Conservation (phyloP, 2,888 invertebrate genomes). For the Ophonus ardosiacus region DNA sequence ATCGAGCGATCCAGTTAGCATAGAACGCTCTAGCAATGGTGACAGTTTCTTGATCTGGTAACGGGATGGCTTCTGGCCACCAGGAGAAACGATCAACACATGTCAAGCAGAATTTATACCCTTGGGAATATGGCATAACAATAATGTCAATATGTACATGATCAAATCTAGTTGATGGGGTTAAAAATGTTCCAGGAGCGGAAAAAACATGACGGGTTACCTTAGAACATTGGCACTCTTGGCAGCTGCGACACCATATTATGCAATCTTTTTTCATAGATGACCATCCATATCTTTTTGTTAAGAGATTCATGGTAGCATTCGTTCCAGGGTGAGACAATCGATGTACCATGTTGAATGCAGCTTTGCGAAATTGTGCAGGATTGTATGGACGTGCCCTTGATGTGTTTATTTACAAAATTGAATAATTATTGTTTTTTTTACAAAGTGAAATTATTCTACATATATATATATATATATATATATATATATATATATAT, state of each 20-base stretch:
- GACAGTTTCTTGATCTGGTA: constrained; percentile 72
- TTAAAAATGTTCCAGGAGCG: neutral
- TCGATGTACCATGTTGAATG: constrained; percentile 58
- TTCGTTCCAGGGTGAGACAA: constrained; percentile 66
- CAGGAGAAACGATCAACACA: constrained; percentile 71
- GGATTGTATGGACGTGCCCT: too few relatives aligned
- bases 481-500: too few relatives aligned
- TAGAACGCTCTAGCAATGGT: constrained; percentile 71
- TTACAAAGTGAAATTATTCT: too few relatives aligned
- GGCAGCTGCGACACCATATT: constrained; percentile 65
- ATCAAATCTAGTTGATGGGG: constrained; percentile 63
- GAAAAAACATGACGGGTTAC: constrained; percentile 64
- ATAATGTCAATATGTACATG: constrained; percentile 70
- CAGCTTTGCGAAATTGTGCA: neutral
- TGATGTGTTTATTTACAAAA: too few relatives aligned
- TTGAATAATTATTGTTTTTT: too few relatives aligned
- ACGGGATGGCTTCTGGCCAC: constrained; percentile 73
- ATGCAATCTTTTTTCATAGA: constrained; percentile 63
- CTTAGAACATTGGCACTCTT: constrained; percentile 66
- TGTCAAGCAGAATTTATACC: constrained; percentile 67
- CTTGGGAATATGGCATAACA: constrained; percentile 65
- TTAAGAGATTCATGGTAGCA: constrained; percentile 59
- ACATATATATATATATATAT: too few relatives aligned
- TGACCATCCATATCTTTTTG: constrained; percentile 67
- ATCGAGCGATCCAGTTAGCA: constrained; percentile 72